Base-by-base conservation (phyloP, 2,797 vertebrate species). In the Serranus cabrilla region DNA sequence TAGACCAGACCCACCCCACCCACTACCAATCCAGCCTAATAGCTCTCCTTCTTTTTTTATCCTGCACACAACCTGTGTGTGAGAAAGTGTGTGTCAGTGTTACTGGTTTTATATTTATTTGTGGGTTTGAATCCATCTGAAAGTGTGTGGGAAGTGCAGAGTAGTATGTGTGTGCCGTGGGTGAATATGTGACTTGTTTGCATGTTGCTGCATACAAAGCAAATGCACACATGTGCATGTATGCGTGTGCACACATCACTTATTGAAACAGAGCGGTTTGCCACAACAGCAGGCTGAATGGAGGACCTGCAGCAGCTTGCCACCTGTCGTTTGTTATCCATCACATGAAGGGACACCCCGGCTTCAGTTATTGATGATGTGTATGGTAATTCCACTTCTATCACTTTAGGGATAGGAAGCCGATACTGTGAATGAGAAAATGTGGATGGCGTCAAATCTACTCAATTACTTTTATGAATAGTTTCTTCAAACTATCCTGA, bases 331-430 rank as follows among this genome's bases (percentile, higher is more conserved):
- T 83, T 87, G 78, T 87, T 87, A 91, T 93, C 90, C 90, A 90
- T 93, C 91, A 90, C 76, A 57, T 20, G 56, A 66, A 50, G 80
- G 31, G 82, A 80, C 81, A 73, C 76, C 66, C 37, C 1, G 13
- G 78, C 66, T 86, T 84, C 72, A 65, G 88, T 92, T 93, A 93
- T 93, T 92, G 88, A 93, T 92, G 90, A 83, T 64, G 78, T 46
- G 58, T 85, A 86, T 86, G 83, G 81, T 87, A 90, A 91, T 91
- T 89, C 89, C 69, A 71, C 78, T 81, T 90, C 80, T 88, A 90
- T 92, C 92, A 87, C 80, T 65, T 83, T 21, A 58, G 68, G 45
- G 89, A 91, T 90, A 74, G 83, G 70, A 80, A 80, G 80, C 62
- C 76, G 88, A 92, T 91, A 86, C 72, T 62, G 54, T 27, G 72